Base-by-base conservation (phyloP, 2,113 vertebrate genomes). In the Chamaetylas fuelleborni region DNA sequence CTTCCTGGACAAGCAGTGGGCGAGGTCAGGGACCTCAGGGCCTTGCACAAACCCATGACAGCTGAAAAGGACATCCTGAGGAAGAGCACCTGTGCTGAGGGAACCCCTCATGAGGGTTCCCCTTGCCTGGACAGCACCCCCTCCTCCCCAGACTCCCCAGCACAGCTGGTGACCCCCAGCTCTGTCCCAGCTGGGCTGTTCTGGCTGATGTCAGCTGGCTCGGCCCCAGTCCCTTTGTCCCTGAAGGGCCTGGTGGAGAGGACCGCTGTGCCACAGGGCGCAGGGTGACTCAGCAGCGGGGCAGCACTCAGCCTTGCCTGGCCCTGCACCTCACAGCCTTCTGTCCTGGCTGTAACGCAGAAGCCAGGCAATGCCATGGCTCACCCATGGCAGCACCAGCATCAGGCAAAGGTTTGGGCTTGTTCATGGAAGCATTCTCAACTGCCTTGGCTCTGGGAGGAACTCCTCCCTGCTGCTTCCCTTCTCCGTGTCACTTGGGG, bases 241-340 rank as follows among this genome's bases (percentile, higher is more conserved):
- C 86, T 33, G 50, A 73, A 73, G 45, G 43, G 24, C 29, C 29
- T 79, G 33, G 12, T 7, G 1, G 66, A 87, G 57, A 53, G 66
- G 78, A 87, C 48, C 0, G 1, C 11, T 0, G 22, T 92, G 85
- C 85, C 90, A 91, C 90, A 1, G 12, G 78, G 81, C 47, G 48
- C 22, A 1, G 28, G 22, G 50, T 94, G 93, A 93, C 81, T 79
- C 90, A 95, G 95, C 90, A 88, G 48, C 78, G 69, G 83, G 29
- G 82, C 81, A 38, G 19, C 1, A 1, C 72, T 81, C 56, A 50
- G 47, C 25, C 34, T 38, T 66, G 64, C 40, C 36, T 3, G 5
- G 10, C 17, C 54, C 50, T 22, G 2, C 43, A 51, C 12, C 60
- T 69, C 29, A 34, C 2, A 19, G 51, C 18, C 54, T 67, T 58